Conservation (phyloP, 2,888 invertebrate genomes). For the Cerastis leucographa region DNA sequence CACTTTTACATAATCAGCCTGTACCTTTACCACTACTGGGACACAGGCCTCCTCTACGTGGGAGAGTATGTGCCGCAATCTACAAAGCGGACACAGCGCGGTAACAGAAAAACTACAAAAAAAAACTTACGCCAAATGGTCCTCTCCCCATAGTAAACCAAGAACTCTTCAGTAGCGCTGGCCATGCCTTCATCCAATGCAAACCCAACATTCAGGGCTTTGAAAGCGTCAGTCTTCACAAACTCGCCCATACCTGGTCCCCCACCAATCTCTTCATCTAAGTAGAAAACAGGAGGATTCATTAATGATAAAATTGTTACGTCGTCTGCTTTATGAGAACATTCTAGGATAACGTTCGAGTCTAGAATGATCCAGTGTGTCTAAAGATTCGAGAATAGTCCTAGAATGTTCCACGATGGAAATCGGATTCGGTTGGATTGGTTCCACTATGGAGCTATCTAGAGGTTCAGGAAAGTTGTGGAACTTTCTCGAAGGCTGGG, state of each 20-base stretch:
- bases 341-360: too few relatives aligned
- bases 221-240: conserved; percentile 93
- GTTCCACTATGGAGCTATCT: too few relatives aligned
- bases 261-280: conserved; percentile 97
- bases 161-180: conserved; percentile 91
- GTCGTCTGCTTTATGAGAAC: too few relatives aligned
- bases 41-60: too few relatives aligned
- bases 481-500: too few relatives aligned
- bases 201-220: conserved; percentile 95
- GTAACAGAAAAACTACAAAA: neutral
- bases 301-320: too few relatives aligned
- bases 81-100: neutral
- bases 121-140: conserved; percentile 94
- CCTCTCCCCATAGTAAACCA: conserved; percentile 94
- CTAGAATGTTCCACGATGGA: too few relatives aligned
- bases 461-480: too few relatives aligned
- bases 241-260: conserved; percentile 94
- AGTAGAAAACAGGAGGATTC: conserved; percentile 38
- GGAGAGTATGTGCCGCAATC: neutral
- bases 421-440: too few relatives aligned
- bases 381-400: too few relatives aligned
- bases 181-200: conserved; percentile 96
- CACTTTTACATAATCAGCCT: neutral
- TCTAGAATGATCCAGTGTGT: too few relatives aligned
- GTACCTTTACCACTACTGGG: neutral